Conservation (phyloP, 2,888 invertebrate species). For the Ormyrus pomaceus region DNA sequence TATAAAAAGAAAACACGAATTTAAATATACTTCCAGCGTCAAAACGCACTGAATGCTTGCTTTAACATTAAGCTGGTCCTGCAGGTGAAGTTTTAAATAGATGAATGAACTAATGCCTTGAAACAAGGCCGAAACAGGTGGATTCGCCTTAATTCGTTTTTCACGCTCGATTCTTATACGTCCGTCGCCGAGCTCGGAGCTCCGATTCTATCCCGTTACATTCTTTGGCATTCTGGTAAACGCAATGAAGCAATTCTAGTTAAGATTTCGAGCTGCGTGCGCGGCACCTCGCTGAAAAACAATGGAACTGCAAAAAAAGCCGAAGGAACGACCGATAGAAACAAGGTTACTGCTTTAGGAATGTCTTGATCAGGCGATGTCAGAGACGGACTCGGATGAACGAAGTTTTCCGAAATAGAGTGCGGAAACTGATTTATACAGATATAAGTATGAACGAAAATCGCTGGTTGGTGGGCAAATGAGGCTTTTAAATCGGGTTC, state of each 20-base stretch:
- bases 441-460: too few species aligned
- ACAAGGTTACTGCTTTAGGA: neutral
- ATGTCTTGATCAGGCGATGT: neutral
- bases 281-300: neutral
- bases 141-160: too few species aligned
- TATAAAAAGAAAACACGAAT: too few species aligned
- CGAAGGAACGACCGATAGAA: constrained; percentile 1
- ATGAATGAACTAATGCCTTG: too few species aligned
- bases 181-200: neutral
- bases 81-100: too few species aligned
- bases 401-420: neutral
- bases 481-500: too few species aligned
- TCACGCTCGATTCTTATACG: too few species aligned
- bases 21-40: too few species aligned
- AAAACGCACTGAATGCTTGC: too few species aligned
- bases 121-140: too few species aligned
- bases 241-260: constrained; percentile 21
- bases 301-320: neutral
- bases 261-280: constrained; percentile 9
- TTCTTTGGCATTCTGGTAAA: constrained; percentile 45
- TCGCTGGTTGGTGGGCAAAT: too few species aligned
- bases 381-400: neutral
- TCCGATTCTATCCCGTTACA: constrained; percentile 45
- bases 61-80: too few species aligned
- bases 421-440: neutral